Evolutionary conservation across 2,888 invertebrate species (phyloP).

Genomic region (Oscheius onirici): DNA sequence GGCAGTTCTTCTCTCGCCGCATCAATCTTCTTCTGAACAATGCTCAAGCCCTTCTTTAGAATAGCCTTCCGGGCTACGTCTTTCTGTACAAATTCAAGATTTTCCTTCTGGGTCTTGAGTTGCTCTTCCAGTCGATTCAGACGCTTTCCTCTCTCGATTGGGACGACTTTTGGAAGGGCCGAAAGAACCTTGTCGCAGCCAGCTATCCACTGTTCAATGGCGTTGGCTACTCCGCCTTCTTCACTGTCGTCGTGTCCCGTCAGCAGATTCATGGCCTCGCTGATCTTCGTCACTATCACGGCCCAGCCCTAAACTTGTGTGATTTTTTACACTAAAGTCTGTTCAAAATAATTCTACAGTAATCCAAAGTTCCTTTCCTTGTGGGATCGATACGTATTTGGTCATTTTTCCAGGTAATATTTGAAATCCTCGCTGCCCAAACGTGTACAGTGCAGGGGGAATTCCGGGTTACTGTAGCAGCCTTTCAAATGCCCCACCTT

Average conservation of each 20-base stretch:
- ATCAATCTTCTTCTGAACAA: constrained; percentile 44
- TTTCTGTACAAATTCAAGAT: constrained; percentile 50
- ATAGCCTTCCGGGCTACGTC: constrained; percentile 53
- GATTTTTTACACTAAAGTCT: not conserved
- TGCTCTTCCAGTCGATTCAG: constrained; percentile 57
- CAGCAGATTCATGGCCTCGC: constrained; percentile 62
- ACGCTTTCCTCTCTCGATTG: constrained; percentile 32
- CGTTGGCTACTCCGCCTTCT: constrained; percentile 52
- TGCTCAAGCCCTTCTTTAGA: constrained; percentile 57
- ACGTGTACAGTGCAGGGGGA: no score
- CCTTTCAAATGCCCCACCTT: constrained; percentile 38
- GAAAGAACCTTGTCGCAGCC: constrained; percentile 53
- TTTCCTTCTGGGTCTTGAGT: constrained; percentile 50
- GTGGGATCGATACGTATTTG: no score
- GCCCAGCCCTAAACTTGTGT: constrained; percentile 55
- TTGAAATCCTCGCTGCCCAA: no score
- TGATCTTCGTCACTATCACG: constrained; percentile 62
- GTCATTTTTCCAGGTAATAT: no score
- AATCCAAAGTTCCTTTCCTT: no score
- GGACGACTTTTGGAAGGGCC: constrained; percentile 45
- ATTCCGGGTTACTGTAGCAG: no score
- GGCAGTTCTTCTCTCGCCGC: constrained; percentile 31
- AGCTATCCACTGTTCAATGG: constrained; percentile 59
- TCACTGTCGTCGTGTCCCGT: constrained; percentile 56
- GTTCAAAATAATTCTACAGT: no score